Conservation (phyloP, 1,140 invertebrate species). For the Oryzaephilus surinamensis region DNA sequence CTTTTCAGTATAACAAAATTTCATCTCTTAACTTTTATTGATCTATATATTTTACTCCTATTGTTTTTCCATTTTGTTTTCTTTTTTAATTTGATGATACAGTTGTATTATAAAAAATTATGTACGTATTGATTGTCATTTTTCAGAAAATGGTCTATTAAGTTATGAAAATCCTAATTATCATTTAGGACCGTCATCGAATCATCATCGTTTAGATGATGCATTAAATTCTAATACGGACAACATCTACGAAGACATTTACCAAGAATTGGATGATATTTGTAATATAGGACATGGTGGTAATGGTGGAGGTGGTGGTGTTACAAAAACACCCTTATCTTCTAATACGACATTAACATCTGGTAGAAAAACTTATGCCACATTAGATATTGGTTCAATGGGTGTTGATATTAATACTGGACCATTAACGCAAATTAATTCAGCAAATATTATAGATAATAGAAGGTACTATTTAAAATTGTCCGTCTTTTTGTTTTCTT, state of each 20-base stretch:
- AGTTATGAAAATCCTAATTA: constrained; percentile 85
- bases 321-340: too few relatives aligned
- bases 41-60: background rate
- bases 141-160: constrained; percentile 74
- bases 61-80: background rate
- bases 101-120: background rate
- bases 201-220: constrained; percentile 66
- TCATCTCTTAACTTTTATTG: constrained; percentile 3
- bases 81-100: background rate
- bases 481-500: too few relatives aligned
- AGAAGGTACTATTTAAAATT: constrained; percentile 26
- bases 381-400: constrained; percentile 57
- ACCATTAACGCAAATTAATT: constrained; percentile 46
- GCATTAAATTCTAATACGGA: constrained; percentile 65
- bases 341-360: too few relatives aligned
- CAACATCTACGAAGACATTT: constrained; percentile 47
- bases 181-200: constrained; percentile 63
- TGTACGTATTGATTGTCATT: constrained; percentile 7
- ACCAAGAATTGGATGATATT: constrained; percentile 50
- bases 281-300: constrained; percentile 37
- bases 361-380: constrained; percentile 50
- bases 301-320: too few relatives aligned
- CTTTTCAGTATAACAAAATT: constrained; percentile 1
- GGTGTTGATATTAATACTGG: constrained; percentile 57
- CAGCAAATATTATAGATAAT: constrained; percentile 51